phyloP scores from a whole-genome alignment of 1,140 invertebrate species.

The Philotrypesis tridentata region DNA sequence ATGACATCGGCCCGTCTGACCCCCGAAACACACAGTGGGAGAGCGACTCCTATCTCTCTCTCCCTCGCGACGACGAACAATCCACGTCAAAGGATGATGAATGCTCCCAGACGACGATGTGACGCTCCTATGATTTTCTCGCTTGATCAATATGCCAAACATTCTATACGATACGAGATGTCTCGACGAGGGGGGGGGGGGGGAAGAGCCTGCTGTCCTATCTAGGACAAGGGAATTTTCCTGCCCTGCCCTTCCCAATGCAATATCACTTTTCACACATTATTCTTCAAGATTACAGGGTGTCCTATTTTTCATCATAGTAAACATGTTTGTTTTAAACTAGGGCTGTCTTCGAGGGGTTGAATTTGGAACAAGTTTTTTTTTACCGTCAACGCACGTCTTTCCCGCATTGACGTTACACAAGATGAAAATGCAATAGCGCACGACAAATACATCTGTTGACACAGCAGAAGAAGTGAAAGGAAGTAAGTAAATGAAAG shows the following conservation, averaged over 20 bases:
- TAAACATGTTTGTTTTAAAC: background rate
- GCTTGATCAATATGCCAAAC: background rate
- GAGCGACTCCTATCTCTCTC: no score
- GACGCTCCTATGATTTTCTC: background rate
- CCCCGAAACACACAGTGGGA: background rate
- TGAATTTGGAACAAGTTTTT: background rate
- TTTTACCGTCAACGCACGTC: background rate
- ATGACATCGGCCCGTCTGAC: background rate
- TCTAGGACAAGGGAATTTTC: constrained; percentile 1
- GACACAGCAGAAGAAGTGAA: background rate
- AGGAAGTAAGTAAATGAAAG: no score
- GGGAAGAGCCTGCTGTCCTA: background rate
- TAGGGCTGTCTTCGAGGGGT: background rate
- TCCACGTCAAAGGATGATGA: constrained; percentile 11
- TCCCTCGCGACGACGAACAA: no score
- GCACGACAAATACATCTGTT: no score
- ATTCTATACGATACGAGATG: background rate
- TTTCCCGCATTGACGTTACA: no score
- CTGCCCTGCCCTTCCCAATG: background rate
- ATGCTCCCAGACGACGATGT: background rate
- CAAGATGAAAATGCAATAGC: no score
- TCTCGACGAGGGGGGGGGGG: background rate
- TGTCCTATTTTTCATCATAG: background rate
- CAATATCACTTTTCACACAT: constrained; percentile 14
- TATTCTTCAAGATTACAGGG: background rate